Percentiles rank a stretch among this genome's conserved stretches.
phyloP scores from a whole-genome alignment of 2,888 invertebrate genomes.

The Phaedon cochleariae region DNA sequence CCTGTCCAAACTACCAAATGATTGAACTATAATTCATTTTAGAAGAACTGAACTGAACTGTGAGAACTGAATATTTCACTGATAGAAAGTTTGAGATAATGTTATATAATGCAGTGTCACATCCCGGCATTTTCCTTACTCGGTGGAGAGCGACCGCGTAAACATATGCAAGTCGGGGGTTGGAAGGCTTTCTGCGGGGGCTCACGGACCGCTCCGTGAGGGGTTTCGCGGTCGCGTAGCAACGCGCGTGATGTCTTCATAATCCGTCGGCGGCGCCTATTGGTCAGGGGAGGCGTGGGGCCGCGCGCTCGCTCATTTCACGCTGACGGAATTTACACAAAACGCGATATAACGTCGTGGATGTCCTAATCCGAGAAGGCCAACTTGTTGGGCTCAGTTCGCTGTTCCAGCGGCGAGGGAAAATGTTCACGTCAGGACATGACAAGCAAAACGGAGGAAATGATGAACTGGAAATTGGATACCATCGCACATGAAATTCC shows the following conservation, averaged over 20 bases:
- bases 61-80: no score
- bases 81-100: slow-evolving; percentile 6
- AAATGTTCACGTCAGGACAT: background rate
- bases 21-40: no score
- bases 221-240: slow-evolving; percentile 61
- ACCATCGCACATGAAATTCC: no score
- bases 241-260: slow-evolving; percentile 60
- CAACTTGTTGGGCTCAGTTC: slow-evolving; percentile 13
- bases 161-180: slow-evolving; percentile 41
- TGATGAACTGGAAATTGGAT: no score
- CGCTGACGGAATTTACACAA: slow-evolving; percentile 56
- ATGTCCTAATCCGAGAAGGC: slow-evolving; percentile 35
- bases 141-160: slow-evolving; percentile 32
- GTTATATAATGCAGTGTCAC: background rate
- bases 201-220: slow-evolving; percentile 46
- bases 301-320: slow-evolving; percentile 55
- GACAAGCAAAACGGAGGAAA: background rate
- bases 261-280: slow-evolving; percentile 60
- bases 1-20: no score
- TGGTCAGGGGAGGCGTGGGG: slow-evolving; percentile 58
- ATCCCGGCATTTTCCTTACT: background rate
- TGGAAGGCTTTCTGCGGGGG: slow-evolving; percentile 26
- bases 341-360: slow-evolving; percentile 48
- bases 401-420: background rate
- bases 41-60: no score